phyloP scores from a whole-genome alignment of 2,888 invertebrate species.

The Aelia acuminata region DNA sequence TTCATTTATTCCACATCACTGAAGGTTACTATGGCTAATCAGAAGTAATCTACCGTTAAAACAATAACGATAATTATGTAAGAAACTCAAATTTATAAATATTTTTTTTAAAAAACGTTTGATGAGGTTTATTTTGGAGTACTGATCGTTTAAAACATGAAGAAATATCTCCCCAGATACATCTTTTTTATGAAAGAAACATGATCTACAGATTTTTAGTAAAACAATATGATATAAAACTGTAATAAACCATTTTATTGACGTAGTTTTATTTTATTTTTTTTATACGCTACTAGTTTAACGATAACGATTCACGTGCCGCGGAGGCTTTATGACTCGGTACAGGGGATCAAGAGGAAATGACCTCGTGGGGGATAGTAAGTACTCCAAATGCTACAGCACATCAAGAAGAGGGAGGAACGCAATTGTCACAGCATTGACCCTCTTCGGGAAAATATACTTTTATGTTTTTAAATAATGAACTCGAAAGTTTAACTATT shows the following conservation, averaged over 20 bases:
- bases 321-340: background rate
- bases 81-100: too few species aligned
- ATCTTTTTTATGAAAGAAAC: background rate
- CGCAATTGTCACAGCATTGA: background rate
- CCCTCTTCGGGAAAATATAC: background rate
- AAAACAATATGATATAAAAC: background rate
- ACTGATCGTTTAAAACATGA: too few species aligned
- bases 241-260: background rate
- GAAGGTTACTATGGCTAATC: too few species aligned
- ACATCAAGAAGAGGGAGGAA: background rate
- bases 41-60: too few species aligned
- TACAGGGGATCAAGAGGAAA: background rate
- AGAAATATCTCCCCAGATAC: too few species aligned
- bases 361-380: background rate
- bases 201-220: background rate
- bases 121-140: too few species aligned
- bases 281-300: background rate
- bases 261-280: too few species aligned
- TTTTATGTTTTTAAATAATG: too few species aligned
- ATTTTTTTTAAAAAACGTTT: too few species aligned
- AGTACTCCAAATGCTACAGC: background rate
- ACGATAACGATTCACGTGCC: background rate
- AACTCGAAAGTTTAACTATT: too few species aligned
- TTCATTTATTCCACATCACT: too few species aligned
- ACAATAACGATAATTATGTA: too few species aligned